These are phyloP conservation scores for Catharus ustulatus DNA, from an alignment of 2,797 vertebrate genomes.

Conservation along the genomic window DNA sequence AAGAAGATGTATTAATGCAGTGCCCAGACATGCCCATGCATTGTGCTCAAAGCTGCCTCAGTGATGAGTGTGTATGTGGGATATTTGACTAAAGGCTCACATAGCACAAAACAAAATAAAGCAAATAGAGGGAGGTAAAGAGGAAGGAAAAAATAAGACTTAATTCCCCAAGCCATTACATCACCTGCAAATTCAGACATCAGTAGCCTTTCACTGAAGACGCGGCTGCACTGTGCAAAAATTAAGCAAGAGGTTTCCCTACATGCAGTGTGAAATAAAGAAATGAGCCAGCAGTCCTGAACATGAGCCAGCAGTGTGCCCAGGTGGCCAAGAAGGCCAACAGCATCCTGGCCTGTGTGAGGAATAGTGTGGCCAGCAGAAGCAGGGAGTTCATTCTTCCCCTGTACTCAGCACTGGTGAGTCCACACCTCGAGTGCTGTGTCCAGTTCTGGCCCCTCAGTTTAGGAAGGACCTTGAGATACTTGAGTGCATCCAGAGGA, in stretches of 20 bases:
- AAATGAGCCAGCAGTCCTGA: neutral
- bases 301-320: no score
- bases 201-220: neutral
- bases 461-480: no score
- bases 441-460: no score
- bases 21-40: constrained; percentile 58
- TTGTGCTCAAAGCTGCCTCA: constrained; percentile 22
- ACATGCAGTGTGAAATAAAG: neutral
- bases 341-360: no score
- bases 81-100: constrained; percentile 32
- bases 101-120: constrained; percentile 9
- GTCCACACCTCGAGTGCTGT: no score
- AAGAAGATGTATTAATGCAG: neutral
- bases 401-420: no score
- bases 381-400: no score
- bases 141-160: neutral
- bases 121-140: neutral
- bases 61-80: constrained; percentile 29
- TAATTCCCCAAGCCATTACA: neutral
- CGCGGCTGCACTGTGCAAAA: neutral
- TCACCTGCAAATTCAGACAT: neutral
- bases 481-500: no score
- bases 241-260: neutral
- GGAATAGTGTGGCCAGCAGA: no score
- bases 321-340: no score